Conservation (phyloP, 2,797 vertebrate genomes). For the Poecile montanus region DNA sequence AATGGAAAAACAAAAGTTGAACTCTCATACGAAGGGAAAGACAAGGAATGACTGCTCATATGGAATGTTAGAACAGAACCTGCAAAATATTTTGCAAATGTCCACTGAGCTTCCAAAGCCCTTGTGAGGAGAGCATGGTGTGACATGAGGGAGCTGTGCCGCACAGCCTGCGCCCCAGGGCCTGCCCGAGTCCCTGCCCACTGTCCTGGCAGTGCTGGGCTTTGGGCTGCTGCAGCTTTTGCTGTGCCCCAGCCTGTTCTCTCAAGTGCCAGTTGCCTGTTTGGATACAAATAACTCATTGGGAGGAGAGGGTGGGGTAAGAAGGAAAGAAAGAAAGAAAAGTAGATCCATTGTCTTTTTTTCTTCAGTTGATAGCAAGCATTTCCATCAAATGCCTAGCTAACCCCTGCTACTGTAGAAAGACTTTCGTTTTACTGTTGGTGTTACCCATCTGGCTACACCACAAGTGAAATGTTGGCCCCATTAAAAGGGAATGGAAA, state of each 20-base stretch:
- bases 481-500: background rate
- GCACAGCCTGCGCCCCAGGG: background rate
- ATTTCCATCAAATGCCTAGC: background rate
- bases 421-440: background rate
- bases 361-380: background rate
- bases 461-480: background rate
- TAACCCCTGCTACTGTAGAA: background rate
- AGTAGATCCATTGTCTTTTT: background rate
- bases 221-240: background rate
- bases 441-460: background rate
- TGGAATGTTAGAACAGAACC: background rate
- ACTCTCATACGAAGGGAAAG: background rate
- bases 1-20: background rate
- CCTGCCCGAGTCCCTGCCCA: background rate
- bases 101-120: background rate
- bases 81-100: background rate
- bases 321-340: background rate
- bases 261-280: background rate
- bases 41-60: background rate
- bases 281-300: background rate
- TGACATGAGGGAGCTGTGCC: background rate
- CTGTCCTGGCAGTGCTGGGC: rapidly evolving
- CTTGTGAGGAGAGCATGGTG: rapidly evolving
- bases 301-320: rapidly evolving
- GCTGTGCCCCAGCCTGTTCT: background rate